Conservation (phyloP, 2,113 vertebrate species). For the Actenoides hombroni region DNA sequence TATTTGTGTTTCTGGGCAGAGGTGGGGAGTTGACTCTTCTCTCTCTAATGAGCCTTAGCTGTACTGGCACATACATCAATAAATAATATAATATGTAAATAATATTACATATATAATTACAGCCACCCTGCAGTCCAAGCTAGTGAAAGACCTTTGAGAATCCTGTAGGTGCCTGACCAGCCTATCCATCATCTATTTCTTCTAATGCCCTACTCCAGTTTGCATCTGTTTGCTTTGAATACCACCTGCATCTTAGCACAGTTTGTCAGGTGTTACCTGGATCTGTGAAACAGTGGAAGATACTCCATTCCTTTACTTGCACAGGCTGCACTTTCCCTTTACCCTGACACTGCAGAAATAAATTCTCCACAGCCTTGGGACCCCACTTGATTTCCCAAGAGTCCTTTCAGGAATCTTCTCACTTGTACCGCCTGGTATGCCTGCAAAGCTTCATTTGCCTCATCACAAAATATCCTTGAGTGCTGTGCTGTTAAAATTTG, state of each 20-base stretch:
- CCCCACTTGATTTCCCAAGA: background rate
- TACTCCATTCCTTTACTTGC: background rate
- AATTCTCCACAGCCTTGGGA: background rate
- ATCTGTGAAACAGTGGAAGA: background rate
- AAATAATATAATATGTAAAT: no score
- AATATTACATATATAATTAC: background rate
- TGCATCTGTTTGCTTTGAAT: background rate
- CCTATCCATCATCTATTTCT: background rate
- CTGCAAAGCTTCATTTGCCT: background rate
- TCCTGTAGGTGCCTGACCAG: background rate
- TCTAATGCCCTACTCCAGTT: background rate
- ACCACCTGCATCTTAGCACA: background rate
- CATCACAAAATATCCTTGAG: background rate
- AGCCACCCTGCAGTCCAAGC: background rate
- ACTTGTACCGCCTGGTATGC: accelerated
- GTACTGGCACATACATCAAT: no score
- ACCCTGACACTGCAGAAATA: background rate
- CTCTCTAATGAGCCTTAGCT: background rate
- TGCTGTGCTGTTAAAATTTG: background rate
- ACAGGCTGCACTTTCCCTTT: accelerated
- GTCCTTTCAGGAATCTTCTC: background rate
- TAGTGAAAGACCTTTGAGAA: background rate
- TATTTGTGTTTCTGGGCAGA: accelerated
- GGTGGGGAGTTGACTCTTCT: background rate
- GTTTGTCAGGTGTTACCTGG: background rate